Conservation (phyloP, 2,888 invertebrate genomes). For the Folsomia manolachei region DNA sequence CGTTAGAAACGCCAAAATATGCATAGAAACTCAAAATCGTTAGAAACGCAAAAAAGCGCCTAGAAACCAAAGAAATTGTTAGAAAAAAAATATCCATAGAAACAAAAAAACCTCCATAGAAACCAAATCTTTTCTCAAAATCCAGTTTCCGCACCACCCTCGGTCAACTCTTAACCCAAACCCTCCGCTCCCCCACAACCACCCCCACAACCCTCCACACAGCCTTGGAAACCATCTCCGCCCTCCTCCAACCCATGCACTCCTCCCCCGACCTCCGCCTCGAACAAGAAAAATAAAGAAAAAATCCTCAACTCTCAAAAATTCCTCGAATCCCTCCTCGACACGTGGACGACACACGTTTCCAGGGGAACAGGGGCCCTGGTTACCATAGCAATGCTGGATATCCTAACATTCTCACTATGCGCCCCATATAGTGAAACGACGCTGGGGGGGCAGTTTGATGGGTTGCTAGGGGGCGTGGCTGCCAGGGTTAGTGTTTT, state of each 20-base stretch:
- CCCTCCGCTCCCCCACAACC: slow-evolving; percentile 70
- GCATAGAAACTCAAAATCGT: no score
- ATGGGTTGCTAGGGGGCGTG: slow-evolving; percentile 87
- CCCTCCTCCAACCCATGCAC: slow-evolving; percentile 96
- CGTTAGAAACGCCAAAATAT: no score
- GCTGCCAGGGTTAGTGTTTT: slow-evolving; percentile 85
- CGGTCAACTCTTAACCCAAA: slow-evolving; percentile 85
- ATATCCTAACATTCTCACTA: slow-evolving; percentile 93
- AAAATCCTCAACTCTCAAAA: slow-evolving; percentile 85
- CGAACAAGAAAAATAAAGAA: slow-evolving; percentile 94
- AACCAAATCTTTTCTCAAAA: no score
- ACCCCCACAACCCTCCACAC: slow-evolving; percentile 90
- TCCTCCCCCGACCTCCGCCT: slow-evolving; percentile 93
- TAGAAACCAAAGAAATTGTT: no score
- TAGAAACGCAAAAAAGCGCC: no score
- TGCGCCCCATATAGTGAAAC: slow-evolving; percentile 97
- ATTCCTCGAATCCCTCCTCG: slow-evolving; percentile 88
- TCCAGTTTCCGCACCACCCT: slow-evolving; percentile 81
- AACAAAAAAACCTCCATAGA: no score
- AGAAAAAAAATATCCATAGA: neutral
- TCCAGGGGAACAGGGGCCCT: slow-evolving; percentile 92
- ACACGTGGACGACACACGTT: slow-evolving; percentile 93
- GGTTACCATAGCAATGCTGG: slow-evolving; percentile 95
- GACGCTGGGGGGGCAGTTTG: slow-evolving; percentile 94
- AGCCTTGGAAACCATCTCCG: slow-evolving; percentile 94